These are phyloP conservation scores for Belonocnema kinseyi DNA, from an alignment of 1,140 invertebrate genomes.

Conservation along the genomic window DNA sequence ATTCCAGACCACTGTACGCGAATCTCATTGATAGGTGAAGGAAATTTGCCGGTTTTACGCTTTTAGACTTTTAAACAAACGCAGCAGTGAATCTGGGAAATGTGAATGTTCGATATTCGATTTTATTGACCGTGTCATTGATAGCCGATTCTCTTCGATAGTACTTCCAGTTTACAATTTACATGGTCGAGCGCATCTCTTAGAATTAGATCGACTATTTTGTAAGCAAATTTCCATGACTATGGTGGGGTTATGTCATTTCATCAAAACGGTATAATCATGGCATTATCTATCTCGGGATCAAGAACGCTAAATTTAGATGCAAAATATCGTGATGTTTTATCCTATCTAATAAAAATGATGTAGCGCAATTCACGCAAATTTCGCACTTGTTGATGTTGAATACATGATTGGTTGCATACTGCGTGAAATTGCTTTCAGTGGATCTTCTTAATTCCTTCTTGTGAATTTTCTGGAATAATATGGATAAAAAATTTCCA, in stretches of 20 bases:
- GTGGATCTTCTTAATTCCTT: no score
- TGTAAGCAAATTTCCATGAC: constrained; percentile 26
- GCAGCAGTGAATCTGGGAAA: not conserved
- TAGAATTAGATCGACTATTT: not conserved
- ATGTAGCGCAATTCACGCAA: not conserved
- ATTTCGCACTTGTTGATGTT: no score
- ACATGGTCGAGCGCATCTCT: constrained; percentile 19
- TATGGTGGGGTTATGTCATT: constrained; percentile 14
- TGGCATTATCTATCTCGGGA: not conserved
- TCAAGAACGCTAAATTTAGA: constrained; percentile 8
- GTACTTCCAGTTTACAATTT: not conserved
- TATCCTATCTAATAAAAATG: not conserved
- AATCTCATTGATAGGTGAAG: constrained; percentile 10
- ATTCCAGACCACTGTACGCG: no score
- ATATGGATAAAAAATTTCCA: no score
- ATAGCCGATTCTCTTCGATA: not conserved
- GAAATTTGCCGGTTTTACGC: not conserved
- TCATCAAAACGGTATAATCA: not conserved
- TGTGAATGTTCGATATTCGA: not conserved
- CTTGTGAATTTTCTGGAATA: no score
- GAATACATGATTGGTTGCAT: no score
- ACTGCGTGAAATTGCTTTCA: no score
- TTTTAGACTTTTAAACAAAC: no score
- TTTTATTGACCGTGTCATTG: not conserved
- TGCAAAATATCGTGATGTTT: not conserved